phyloP scores from a whole-genome alignment of 2,888 invertebrate species.

The Drosophila kambysellisi region DNA sequence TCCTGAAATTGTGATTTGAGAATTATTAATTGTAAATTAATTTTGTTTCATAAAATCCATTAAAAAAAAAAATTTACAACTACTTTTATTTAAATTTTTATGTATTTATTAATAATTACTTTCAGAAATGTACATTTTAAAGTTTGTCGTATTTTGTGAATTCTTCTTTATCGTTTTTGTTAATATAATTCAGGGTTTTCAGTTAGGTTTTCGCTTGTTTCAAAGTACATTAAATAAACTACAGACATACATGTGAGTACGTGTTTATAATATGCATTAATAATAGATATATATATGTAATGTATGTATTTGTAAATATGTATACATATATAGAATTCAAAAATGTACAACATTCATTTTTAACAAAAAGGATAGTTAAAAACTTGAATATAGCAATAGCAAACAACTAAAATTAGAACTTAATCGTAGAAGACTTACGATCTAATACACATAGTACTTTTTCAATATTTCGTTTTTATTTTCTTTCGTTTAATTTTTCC shows the following conservation, averaged over 20 bases:
- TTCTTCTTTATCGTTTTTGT: slow-evolving; percentile 24
- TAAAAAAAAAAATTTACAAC: not conserved
- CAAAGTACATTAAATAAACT: slow-evolving; percentile 75
- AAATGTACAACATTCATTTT: slow-evolving; percentile 82
- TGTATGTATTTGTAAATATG: slow-evolving; percentile 46
- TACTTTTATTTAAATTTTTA: slow-evolving; percentile 34
- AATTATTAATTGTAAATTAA: too few species aligned
- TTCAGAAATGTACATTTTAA: slow-evolving; percentile 68
- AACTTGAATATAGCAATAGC: slow-evolving; percentile 77
- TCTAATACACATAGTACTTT: slow-evolving; percentile 74
- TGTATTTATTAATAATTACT: slow-evolving; percentile 33
- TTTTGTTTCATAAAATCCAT: not conserved
- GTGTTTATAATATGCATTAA: slow-evolving; percentile 63
- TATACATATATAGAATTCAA: slow-evolving; percentile 70
- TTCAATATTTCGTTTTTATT: slow-evolving; percentile 44
- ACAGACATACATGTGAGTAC: slow-evolving; percentile 68
- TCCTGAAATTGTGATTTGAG: not conserved
- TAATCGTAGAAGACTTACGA: slow-evolving; percentile 66
- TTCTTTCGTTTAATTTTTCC: slow-evolving; percentile 8
- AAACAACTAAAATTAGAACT: slow-evolving; percentile 76
- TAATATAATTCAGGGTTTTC: slow-evolving; percentile 30
- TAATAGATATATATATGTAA: slow-evolving; percentile 47
- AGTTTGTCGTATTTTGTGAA: slow-evolving; percentile 26
- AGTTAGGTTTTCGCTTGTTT: slow-evolving; percentile 43
- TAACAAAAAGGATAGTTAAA: slow-evolving; percentile 75